Base-by-base conservation (phyloP, 2,888 invertebrate genomes). In the Helobdella robusta region DNA sequence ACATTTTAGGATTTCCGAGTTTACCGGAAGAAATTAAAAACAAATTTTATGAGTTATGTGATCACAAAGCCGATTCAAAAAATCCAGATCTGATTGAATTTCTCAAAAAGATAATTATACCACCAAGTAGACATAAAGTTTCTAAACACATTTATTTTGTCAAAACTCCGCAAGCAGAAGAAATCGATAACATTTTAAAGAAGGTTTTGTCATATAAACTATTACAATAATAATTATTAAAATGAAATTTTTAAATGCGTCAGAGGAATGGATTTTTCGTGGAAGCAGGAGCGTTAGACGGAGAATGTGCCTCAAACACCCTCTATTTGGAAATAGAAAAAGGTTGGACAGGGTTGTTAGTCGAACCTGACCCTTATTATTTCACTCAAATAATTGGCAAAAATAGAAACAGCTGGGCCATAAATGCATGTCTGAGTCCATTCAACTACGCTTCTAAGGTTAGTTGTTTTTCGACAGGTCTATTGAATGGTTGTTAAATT, bases 361-460 rank as follows among this genome's bases (percentile, higher is more conserved):
- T 66, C 8, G 66, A 65, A 70, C 88, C 89, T 0, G 87, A 89
- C 72, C 86, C 89, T 0, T 78, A 85, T n/a, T 87, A 87, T 80
- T 89, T 84, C 81, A 85, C 87, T 67, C 83, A 83, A 68, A 78
- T 88, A 72, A 79, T 85, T 25, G 79, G 83, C 66, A 84, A 84
- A 72, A 84, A 84, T 72, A 81, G 79, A 71, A 81, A 84, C 69
- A 82, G 83, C 62, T 83, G 82, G 70, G 83, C 85, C 50, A 83
- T 85, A 74, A 88, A 89, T 75, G 89, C 89, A 63, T 89, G 89
- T 71, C 83, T 90, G 67, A 89, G 88, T 75, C 85, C 87, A 34
- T 36, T 67, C 6, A 32, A 30, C 52, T 52, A 63, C 52, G 52
- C 35, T n/a, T 28, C 52, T 28, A 56, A 64, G 36, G 52, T 54